Conservation (phyloP, 2,797 vertebrate genomes). For the Propithecus deckenii region DNA sequence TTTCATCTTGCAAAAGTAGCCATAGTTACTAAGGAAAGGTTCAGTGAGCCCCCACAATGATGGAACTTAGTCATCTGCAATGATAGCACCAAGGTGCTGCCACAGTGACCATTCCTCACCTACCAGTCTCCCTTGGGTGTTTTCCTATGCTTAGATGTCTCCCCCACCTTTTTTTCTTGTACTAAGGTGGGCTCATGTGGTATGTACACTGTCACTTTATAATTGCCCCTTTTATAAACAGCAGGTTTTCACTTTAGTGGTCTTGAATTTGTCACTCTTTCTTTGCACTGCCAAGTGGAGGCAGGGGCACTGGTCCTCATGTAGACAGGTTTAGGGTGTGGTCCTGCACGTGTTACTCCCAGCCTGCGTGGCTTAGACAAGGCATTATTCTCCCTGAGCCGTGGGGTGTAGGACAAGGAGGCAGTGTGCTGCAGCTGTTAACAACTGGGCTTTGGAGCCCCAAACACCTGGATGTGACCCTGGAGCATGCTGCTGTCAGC, state of each 20-base stretch:
- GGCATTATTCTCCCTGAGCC: neutral
- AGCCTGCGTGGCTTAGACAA: neutral
- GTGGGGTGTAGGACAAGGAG: neutral
- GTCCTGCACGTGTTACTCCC: neutral
- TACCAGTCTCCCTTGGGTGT: neutral
- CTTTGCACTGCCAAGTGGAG: neutral
- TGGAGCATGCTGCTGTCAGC: neutral
- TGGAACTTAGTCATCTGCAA: neutral
- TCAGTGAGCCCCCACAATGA: neutral
- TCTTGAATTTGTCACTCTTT: neutral
- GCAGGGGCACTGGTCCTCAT: neutral
- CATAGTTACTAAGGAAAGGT: neutral
- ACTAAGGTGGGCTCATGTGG: neutral
- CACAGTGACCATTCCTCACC: too few species aligned
- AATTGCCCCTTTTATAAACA: neutral
- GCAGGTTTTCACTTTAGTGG: neutral
- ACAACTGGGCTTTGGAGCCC: neutral
- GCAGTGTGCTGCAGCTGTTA: too few species aligned
- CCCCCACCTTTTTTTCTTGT: neutral
- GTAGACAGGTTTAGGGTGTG: neutral
- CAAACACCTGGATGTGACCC: neutral
- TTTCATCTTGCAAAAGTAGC: neutral
- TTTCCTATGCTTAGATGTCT: neutral
- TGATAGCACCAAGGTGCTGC: neutral
- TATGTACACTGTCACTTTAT: neutral